Evolutionary conservation across 2,888 invertebrate species (phyloP).

Genomic region (Ennomos quercinarius): DNA sequence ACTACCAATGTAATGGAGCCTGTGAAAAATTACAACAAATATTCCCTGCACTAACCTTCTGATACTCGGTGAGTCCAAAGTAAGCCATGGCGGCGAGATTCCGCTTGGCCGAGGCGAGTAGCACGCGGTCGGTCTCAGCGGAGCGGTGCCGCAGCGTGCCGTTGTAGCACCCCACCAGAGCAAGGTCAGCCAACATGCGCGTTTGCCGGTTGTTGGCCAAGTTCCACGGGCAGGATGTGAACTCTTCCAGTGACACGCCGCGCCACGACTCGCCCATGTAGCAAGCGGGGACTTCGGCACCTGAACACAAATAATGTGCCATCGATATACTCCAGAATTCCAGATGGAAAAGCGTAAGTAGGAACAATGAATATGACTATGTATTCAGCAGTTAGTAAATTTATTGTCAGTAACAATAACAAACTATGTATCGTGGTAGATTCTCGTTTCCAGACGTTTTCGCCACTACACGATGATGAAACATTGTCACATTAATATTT

Average conservation of each 20-base stretch:
- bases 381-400: no score
- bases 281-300: constrained; percentile 93
- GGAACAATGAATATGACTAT: no score
- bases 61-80: constrained; percentile 98
- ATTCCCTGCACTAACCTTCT: constrained; percentile 86
- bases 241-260: constrained; percentile 95
- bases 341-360: no score
- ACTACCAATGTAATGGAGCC: no score
- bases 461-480: no score
- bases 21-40: no score
- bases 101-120: constrained; percentile 97
- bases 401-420: no score
- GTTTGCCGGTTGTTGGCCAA: constrained; percentile 98
- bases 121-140: constrained; percentile 91
- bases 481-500: no score
- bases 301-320: constrained; percentile 48
- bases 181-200: constrained; percentile 98
- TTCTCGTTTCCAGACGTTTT: no score
- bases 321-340: no score
- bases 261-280: constrained; percentile 93
- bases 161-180: constrained; percentile 98
- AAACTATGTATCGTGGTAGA: no score
- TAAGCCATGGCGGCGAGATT: constrained; percentile 98
- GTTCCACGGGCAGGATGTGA: constrained; percentile 96
- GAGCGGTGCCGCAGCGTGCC: constrained; percentile 89